These are phyloP conservation scores for Pantherophis vulpinus DNA, from an alignment of 2,797 vertebrate genomes.

Conservation along the genomic window DNA sequence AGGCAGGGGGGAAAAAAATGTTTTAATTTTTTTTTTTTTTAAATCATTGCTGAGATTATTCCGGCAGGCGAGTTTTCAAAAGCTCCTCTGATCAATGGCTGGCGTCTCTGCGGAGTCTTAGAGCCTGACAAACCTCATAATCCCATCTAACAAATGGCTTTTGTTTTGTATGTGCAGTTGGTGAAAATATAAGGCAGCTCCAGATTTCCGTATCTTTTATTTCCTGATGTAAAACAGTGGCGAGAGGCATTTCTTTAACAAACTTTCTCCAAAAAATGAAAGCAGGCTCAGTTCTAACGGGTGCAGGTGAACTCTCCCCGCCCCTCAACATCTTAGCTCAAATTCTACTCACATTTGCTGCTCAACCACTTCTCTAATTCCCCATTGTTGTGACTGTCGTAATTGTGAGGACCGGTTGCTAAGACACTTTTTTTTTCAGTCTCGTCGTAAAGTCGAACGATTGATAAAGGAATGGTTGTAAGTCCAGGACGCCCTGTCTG, in stretches of 20 bases:
- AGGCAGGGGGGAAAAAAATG: neutral
- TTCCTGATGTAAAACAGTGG: neutral
- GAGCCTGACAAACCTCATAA: slow-evolving; percentile 2
- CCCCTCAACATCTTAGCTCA: neutral
- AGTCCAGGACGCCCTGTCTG: neutral
- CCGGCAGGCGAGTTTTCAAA: neutral
- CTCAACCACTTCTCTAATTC: neutral
- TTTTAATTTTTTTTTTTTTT: neutral
- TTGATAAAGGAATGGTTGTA: neutral
- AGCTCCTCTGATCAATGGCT: neutral
- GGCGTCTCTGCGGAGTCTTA: neutral
- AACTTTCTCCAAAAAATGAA: neutral
- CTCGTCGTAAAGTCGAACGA: neutral
- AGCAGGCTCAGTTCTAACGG: neutral
- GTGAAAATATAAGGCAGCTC: neutral
- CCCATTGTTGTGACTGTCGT: neutral
- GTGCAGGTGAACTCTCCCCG: neutral
- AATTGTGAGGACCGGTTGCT: neutral
- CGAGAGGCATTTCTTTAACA: neutral
- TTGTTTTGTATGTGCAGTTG: neutral
- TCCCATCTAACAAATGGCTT: neutral
- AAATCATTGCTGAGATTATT: slow-evolving; percentile 11
- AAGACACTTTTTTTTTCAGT: neutral
- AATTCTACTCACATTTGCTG: neutral
- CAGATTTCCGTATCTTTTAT: slow-evolving; percentile 11